Evolutionary conservation across 2,888 invertebrate species (phyloP).

Genomic region (Conus canariensis): DNA sequence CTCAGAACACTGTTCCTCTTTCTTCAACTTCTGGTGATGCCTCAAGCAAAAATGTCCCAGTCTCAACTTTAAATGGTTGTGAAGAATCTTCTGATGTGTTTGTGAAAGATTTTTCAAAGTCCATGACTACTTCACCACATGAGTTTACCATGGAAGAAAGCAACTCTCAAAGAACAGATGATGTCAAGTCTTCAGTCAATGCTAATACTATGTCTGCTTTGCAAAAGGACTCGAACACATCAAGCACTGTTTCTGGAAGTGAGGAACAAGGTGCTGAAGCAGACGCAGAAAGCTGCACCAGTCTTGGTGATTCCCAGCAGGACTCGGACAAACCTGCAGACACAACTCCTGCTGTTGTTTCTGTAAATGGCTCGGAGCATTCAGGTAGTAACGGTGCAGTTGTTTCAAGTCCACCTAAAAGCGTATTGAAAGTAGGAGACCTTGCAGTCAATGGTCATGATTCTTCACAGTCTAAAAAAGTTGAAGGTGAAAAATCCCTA

Average conservation of each 20-base stretch:
- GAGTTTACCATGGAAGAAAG: neutral
- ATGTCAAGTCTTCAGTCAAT: neutral
- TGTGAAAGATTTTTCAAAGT: neutral
- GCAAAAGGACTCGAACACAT: neutral
- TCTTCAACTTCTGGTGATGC: neutral
- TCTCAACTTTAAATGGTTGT: neutral
- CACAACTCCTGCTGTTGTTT: neutral
- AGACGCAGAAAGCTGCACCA: neutral
- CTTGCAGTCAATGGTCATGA: neutral
- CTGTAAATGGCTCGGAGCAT: neutral
- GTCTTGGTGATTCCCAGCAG: neutral
- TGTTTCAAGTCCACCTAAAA: neutral
- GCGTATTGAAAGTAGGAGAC: neutral
- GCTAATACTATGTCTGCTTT: neutral
- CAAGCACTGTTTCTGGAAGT: neutral
- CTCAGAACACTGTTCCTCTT: neutral
- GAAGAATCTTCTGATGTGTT: neutral
- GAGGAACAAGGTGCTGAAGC: neutral
- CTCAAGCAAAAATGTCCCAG: neutral
- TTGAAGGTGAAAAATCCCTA: neutral
- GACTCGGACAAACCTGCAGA: neutral
- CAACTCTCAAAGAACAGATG: neutral
- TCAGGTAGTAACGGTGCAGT: neutral
- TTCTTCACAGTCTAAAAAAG: neutral
- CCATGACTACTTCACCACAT: neutral